These are phyloP conservation scores for Junonia oenone DNA, from an alignment of 2,888 invertebrate species.

Conservation along the genomic window DNA sequence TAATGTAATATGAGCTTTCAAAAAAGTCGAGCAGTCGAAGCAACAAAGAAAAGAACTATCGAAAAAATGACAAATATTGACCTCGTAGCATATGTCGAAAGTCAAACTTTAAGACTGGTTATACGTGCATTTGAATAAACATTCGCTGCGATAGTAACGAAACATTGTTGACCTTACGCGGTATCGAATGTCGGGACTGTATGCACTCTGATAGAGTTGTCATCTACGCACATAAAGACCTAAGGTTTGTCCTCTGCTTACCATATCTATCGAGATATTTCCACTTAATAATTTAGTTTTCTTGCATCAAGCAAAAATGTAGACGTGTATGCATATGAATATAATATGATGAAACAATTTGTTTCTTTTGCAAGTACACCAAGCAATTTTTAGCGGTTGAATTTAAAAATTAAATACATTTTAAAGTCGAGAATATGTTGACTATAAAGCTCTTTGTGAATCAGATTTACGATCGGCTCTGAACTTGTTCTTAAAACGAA, in stretches of 20 bases:
- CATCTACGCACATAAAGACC: slow-evolving; percentile 39
- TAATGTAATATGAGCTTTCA: slow-evolving; percentile 9
- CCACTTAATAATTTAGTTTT: too few relatives aligned
- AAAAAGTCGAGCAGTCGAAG: slow-evolving; percentile 26
- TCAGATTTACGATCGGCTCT: slow-evolving; percentile 43
- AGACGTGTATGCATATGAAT: too few relatives aligned
- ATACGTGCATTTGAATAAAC: slow-evolving; percentile 77
- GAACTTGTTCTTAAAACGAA: slow-evolving; percentile 30
- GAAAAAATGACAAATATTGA: slow-evolving; percentile 71
- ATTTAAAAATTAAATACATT: not conserved
- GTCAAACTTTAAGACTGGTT: slow-evolving; percentile 61
- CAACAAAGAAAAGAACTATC: slow-evolving; percentile 52
- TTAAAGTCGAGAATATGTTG: slow-evolving; percentile 42
- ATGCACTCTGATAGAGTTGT: slow-evolving; percentile 59
- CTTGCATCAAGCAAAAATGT: too few relatives aligned
- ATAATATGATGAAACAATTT: too few relatives aligned
- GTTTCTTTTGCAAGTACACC: too few relatives aligned
- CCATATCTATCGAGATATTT: slow-evolving; percentile 37
- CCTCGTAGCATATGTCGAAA: slow-evolving; percentile 76
- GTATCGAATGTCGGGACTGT: slow-evolving; percentile 61
- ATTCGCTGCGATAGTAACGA: slow-evolving; percentile 64
- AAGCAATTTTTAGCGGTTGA: too few relatives aligned
- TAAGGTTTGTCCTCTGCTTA: slow-evolving; percentile 1
- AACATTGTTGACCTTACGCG: slow-evolving; percentile 67
- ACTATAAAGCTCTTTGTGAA: slow-evolving; percentile 45